Conservation (phyloP, 2,113 vertebrate species). For the Xiphophorus couchianus region DNA sequence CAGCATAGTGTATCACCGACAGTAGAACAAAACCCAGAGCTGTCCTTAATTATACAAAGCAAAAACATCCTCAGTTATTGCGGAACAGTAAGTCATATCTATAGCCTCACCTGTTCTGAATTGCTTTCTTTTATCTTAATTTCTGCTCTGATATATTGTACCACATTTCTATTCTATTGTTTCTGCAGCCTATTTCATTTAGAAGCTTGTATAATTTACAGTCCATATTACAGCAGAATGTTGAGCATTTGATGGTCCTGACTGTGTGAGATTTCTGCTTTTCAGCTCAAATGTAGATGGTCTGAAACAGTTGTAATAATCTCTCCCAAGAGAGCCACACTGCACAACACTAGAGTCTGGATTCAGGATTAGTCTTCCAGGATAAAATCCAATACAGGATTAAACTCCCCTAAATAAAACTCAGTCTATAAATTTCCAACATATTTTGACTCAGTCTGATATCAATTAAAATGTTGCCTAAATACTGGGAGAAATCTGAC, state of each 20-base stretch:
- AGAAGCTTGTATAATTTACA: not conserved
- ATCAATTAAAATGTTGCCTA: too few relatives aligned
- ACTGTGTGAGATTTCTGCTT: not conserved
- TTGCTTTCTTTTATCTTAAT: not conserved
- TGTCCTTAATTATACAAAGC: too few relatives aligned
- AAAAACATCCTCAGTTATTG: too few relatives aligned
- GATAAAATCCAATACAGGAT: not conserved
- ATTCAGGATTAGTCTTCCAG: not conserved
- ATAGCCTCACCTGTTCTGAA: not conserved
- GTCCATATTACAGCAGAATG: not conserved
- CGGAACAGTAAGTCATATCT: not conserved
- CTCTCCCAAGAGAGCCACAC: not conserved
- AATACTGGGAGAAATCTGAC: too few relatives aligned
- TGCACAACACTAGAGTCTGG: not conserved
- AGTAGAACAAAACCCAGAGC: too few relatives aligned
- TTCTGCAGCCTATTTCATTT: conserved; percentile 4
- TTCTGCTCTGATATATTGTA: not conserved
- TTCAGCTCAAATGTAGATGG: not conserved
- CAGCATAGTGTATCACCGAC: too few relatives aligned
- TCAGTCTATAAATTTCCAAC: not conserved
- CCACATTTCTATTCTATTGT: not conserved
- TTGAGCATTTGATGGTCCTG: not conserved
- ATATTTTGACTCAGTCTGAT: too few relatives aligned
- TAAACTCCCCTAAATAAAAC: not conserved
- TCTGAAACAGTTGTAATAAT: not conserved